A percentile compares a stretch with the other conserved stretches of the same genome.
Evolutionary conservation across 2,797 vertebrate species (phyloP).

Genomic region (Miichthys miiuy): DNA sequence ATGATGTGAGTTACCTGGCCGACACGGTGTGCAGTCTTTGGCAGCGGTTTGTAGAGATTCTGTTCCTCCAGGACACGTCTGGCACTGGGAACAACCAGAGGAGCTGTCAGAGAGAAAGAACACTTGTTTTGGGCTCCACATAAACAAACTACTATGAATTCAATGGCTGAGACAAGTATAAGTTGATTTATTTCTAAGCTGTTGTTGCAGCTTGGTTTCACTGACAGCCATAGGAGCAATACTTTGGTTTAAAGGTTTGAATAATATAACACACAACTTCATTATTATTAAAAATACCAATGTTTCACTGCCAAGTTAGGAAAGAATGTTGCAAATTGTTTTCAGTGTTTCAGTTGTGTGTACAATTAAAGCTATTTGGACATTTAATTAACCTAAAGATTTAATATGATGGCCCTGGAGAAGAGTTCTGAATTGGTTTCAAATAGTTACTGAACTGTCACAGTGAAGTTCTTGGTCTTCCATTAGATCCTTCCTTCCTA

Average conservation of each 20-base stretch:
- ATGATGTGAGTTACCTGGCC: slow-evolving; percentile 83
- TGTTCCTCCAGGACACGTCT: slow-evolving; percentile 83
- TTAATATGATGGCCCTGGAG: neutral
- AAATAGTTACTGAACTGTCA: neutral
- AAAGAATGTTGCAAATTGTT: neutral
- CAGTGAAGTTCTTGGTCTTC: neutral
- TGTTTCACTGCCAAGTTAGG: neutral
- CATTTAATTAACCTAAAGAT: neutral
- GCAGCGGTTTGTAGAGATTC: slow-evolving; percentile 83
- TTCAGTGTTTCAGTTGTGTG: neutral
- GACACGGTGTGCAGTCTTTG: slow-evolving; percentile 83
- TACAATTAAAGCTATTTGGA: neutral
- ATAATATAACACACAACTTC: neutral
- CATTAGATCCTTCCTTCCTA: neutral
- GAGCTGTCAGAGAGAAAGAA: slow-evolving; percentile 76
- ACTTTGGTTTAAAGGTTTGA: neutral
- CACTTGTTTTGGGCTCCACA: neutral
- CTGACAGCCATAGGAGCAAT: neutral
- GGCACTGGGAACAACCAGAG: slow-evolving; percentile 82
- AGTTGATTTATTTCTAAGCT: slow-evolving; percentile 4
- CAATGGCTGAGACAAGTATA: too few species aligned
- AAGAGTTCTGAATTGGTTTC: neutral
- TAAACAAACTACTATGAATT: too few species aligned
- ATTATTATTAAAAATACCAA: neutral
- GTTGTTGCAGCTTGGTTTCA: slow-evolving; percentile 7